These are phyloP conservation scores for Protobothrops flavoviridis DNA, from an alignment of 2,113 vertebrate species.

Conservation along the genomic window DNA sequence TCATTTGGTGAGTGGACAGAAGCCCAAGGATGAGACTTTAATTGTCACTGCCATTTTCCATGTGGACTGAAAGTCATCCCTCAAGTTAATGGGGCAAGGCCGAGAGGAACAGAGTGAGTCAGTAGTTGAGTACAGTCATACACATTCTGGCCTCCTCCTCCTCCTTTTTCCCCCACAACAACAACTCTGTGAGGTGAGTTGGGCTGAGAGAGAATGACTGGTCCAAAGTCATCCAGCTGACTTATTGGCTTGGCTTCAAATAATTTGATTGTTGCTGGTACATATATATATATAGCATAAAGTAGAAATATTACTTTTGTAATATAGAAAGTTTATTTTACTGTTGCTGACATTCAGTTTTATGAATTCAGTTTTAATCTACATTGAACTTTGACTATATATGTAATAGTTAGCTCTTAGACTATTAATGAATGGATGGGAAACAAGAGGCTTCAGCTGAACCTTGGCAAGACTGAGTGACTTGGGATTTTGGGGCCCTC, in stretches of 20 bases:
- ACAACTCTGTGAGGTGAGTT: not conserved
- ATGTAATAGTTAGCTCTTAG: not conserved
- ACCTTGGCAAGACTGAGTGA: no score
- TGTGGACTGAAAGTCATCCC: not conserved
- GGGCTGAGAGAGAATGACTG: no score
- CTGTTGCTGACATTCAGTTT: not conserved
- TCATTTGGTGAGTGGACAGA: not conserved
- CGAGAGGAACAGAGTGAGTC: not conserved
- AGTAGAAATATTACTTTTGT: not conserved
- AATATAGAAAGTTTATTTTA: not conserved
- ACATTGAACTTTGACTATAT: no score
- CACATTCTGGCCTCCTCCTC: not conserved
- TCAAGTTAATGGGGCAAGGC: not conserved
- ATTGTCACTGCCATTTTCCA: not conserved
- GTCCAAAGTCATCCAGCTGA: no score
- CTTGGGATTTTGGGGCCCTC: no score
- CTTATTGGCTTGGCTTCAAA: no score
- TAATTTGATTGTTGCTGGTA: no score
- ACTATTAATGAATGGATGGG: not conserved
- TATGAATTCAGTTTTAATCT: not conserved
- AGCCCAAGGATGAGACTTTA: not conserved
- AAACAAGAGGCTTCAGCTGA: no score
- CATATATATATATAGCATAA: not conserved
- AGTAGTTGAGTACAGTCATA: not conserved
- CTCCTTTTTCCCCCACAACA: not conserved